These are phyloP conservation scores for Cottoperca gobio DNA, from an alignment of 2,797 vertebrate species.

Conservation along the genomic window DNA sequence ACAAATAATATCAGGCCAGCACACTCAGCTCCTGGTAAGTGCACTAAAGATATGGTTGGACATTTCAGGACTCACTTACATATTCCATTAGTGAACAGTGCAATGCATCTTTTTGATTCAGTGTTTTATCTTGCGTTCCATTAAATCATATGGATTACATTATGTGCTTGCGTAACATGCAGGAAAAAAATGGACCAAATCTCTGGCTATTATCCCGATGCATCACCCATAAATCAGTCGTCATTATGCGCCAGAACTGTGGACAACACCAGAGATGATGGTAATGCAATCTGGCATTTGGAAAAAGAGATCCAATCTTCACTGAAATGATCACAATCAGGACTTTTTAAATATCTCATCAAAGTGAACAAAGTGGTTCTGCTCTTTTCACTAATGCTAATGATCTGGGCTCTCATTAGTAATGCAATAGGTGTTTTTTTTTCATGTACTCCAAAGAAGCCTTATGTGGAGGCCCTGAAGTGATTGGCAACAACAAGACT, in stretches of 20 bases:
- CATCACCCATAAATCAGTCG: slow-evolving; percentile 73
- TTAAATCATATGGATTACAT: slow-evolving; percentile 74
- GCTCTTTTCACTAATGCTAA: slow-evolving; percentile 81
- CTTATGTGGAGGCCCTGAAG: slow-evolving; percentile 53
- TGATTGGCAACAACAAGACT: slow-evolving; percentile 72
- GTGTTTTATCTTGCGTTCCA: slow-evolving; percentile 73
- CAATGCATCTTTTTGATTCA: slow-evolving; percentile 74
- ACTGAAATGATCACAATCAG: slow-evolving; percentile 78
- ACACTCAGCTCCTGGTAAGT: slow-evolving; percentile 76
- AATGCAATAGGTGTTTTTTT: slow-evolving; percentile 72
- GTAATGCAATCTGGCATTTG: slow-evolving; percentile 75
- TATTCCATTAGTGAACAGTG: slow-evolving; percentile 75
- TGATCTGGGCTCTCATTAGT: slow-evolving; percentile 77
- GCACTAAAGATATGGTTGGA: slow-evolving; percentile 75
- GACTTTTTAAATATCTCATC: slow-evolving; percentile 78
- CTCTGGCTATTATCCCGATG: slow-evolving; percentile 66
- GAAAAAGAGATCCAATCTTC: slow-evolving; percentile 71
- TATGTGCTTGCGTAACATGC: slow-evolving; percentile 62
- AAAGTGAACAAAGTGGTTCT: slow-evolving; percentile 78
- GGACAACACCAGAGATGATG: slow-evolving; percentile 63
- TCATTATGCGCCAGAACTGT: slow-evolving; percentile 62
- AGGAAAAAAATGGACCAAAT: slow-evolving; percentile 51
- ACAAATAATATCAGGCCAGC: slow-evolving; percentile 78
- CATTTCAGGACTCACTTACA: slow-evolving; percentile 78
- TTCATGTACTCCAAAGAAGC: slow-evolving; percentile 46